Base-by-base conservation (phyloP, 2,888 invertebrate species). In the Prosopocoilus inquinatus region DNA sequence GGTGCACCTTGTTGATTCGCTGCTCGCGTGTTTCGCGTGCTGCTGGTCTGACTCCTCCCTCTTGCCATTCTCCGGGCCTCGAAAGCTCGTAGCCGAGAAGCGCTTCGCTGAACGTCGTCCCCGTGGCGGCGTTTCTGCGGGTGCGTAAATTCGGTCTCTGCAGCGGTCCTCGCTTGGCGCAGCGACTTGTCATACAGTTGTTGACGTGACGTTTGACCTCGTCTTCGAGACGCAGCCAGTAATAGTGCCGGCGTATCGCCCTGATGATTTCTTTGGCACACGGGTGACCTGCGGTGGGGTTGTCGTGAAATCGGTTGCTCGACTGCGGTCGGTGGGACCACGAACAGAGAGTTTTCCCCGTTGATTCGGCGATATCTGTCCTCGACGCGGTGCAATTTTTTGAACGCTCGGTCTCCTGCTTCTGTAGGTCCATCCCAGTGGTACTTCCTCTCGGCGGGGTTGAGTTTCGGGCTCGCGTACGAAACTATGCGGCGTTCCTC, bases 201-300 rank as follows among this genome's bases (percentile, higher is more conserved):
- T 58, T 61, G 54, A 65, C 55, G 57, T 61, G 48, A 63, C 63
- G 62, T 61, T 65, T 64, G 2, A 59, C 36, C n/a, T 36, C 36
- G 2, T 36, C n/a, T 36, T 36, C 36, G n/a, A 36, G n/a, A 3
- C 36, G 36, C 4, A 3, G 36, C 36, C 36, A 36, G 3, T 36
- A 36, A 12, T 36, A 36, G n/a, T 36, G 36, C 3, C 59, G n/a
- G 8, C 45, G 52, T 1, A 62, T 57, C 0, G 56, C 50, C 2
- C 59, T 7, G 0, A 41, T 3, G 2, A 64, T 65, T 53, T 67
- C 62, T 1, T 64, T 64, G 4, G 43, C 15, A 8, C 66, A 66
- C 1, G 66, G 64, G 41, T 67, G 63, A 2, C 60, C 63, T 2
- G 64, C 61, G 0, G 28, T 15, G 0, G 51, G 13, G 2, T 36